These are phyloP conservation scores for Papilio machaon DNA, from an alignment of 1,140 invertebrate species.

Conservation along the genomic window DNA sequence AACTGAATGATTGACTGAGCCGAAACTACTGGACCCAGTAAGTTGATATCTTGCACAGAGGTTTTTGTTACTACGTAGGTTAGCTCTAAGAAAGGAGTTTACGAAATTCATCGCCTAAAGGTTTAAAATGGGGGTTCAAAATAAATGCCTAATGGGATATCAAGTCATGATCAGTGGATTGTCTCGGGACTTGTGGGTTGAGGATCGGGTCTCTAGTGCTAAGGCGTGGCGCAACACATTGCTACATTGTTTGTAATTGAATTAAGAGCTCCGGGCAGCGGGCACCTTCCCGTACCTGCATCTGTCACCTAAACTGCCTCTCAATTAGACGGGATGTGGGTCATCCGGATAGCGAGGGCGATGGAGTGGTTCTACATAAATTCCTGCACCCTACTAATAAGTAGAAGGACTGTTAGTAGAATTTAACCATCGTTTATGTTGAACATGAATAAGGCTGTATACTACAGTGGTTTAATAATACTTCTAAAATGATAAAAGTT, in stretches of 20 bases:
- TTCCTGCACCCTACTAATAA: not conserved
- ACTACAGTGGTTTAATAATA: not conserved
- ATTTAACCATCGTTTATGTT: not conserved
- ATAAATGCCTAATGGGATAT: no score
- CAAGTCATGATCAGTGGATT: no score
- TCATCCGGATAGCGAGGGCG: conserved; percentile 33
- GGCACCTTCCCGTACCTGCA: conserved; percentile 47
- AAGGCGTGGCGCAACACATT: not conserved
- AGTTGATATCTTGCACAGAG: no score
- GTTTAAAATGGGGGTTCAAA: no score
- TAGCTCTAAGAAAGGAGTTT: no score
- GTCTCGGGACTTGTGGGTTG: no score
- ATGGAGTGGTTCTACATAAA: conserved; percentile 26
- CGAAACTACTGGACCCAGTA: no score
- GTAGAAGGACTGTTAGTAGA: not conserved
- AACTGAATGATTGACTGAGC: no score
- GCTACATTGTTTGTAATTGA: conserved; percentile 32
- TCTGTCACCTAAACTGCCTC: conserved; percentile 44
- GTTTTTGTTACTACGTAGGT: no score
- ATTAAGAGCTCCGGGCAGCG: conserved; percentile 18
- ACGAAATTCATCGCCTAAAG: no score
- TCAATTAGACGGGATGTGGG: conserved; percentile 47
- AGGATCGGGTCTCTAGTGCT: not conserved
- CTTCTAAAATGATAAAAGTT: not conserved
- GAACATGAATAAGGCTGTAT: not conserved